Conservation (phyloP, 2,888 invertebrate species). For the Eugnorisma glareosa region DNA sequence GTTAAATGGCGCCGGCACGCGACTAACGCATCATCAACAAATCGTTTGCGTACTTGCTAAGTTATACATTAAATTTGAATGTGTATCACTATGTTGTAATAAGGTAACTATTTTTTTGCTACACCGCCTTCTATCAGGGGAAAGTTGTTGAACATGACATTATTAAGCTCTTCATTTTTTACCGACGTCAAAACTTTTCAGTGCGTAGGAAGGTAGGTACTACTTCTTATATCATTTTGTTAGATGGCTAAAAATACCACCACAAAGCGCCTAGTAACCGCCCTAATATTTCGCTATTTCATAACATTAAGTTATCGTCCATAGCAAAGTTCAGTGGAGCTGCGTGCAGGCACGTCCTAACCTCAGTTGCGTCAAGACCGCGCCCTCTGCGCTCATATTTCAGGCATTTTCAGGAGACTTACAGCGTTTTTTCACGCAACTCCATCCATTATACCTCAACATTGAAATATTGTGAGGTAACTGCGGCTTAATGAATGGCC, state of each 20-base stretch:
- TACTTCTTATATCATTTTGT: neutral
- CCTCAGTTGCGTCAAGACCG: slow-evolving; percentile 59
- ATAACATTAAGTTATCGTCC: slow-evolving; percentile 12
- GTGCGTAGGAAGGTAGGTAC: neutral
- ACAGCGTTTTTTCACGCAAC: slow-evolving; percentile 66
- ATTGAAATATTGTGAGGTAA: slow-evolving; percentile 58
- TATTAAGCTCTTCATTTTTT: neutral
- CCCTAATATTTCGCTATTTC: slow-evolving; percentile 9
- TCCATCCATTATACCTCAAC: slow-evolving; percentile 61
- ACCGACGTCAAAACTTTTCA: neutral
- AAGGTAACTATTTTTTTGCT: neutral
- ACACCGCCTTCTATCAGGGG: neutral
- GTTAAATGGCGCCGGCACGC: slow-evolving; percentile 24
- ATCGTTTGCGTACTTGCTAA: neutral
- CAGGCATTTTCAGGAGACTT: slow-evolving; percentile 58
- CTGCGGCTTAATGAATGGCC: slow-evolving; percentile 61
- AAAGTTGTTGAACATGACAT: neutral
- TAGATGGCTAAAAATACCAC: neutral
- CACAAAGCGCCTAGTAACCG: slow-evolving; percentile 8
- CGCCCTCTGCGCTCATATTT: slow-evolving; percentile 64
- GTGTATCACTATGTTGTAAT: neutral
- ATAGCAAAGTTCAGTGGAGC: slow-evolving; percentile 14
- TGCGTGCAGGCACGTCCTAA: slow-evolving; percentile 29
- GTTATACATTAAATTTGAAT: neutral
- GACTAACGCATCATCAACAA: slow-evolving; percentile 7